Evolutionary conservation across 2,113 vertebrate species (phyloP), one percentile per base, ranked within the genome.

Genomic region (Lophotis ruficrista): DNA sequence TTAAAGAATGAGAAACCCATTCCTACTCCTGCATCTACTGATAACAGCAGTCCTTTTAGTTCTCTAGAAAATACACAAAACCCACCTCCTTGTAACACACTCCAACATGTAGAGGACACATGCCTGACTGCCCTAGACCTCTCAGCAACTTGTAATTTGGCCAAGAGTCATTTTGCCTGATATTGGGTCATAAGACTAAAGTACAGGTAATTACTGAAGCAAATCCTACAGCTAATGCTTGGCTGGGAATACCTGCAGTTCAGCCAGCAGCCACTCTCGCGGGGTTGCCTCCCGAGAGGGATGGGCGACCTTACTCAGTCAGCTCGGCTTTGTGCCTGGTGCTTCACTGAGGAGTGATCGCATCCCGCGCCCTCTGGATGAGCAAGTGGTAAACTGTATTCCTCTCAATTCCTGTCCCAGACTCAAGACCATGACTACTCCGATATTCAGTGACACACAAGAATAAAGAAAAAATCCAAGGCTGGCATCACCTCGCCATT

Each of bases 141-240:
- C 94, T 90, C 73, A 84, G 84, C 54, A 72, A 79, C 72, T 90
- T 95, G 96, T 88, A 78, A 41, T 73, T 76, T 80, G 62, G 87
- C 89, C 87, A 91, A 94, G 65, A 93, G 89, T 91, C 6, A 48
- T 94, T 95, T 93, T 95, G 38, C 84, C 70, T 85, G 41, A 72
- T 87, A 69, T 94, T 96, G 91, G 65, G 87, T 96, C 96, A 95
- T 94, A 82, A 96, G 94, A 96, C 94, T 73, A 60, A 89, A 93
- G 81, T 45, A 80, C 57, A 94, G 81, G 83, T 82, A 96, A 91
- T 82, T 95, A 95, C 77, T 96, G 96, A 96, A 95, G 91, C 95
- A 94, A 87, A 87, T 89, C 87, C 81, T 92, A 94, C 61, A 91
- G 89, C 73, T 93, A 92, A 89, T 82, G 91, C 51, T 85, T 65